Conservation (phyloP, 2,797 vertebrate species). For the Tokudaia tokunoshimensis region DNA sequence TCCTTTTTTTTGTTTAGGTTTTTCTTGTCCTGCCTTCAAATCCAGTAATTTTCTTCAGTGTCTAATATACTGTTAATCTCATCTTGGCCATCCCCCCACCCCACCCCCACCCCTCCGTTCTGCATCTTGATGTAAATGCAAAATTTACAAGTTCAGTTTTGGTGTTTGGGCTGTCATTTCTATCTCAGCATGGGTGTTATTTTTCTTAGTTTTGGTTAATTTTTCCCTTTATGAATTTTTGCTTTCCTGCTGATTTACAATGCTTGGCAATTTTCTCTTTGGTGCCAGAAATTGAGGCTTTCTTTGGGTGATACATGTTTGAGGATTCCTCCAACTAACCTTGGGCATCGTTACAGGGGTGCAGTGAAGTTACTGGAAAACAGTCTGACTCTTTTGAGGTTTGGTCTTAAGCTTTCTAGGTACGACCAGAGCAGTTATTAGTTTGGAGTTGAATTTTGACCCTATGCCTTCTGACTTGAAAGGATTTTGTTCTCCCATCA, state of each 20-base stretch:
- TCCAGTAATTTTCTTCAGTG: neutral
- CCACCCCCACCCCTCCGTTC: neutral
- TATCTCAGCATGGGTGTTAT: neutral
- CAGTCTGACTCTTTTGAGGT: neutral
- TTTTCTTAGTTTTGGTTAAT: neutral
- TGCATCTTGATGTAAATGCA: neutral
- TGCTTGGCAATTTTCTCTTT: neutral
- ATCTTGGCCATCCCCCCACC: neutral
- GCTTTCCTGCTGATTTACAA: neutral
- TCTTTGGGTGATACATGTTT: neutral
- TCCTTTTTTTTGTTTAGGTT: neutral
- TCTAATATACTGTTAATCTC: neutral
- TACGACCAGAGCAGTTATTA: neutral
- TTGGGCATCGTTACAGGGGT: neutral
- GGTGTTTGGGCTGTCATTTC: neutral
- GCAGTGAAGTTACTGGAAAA: neutral
- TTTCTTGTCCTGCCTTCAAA: neutral
- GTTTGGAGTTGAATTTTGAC: neutral
- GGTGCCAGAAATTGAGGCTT: neutral
- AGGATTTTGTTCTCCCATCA: neutral
- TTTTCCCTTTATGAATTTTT: neutral
- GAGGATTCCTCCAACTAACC: neutral
- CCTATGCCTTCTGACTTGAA: neutral
- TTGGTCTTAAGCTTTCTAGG: constrained; percentile 39
- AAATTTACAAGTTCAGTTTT: neutral